Evolutionary conservation across 2,888 invertebrate genomes (phyloP), one percentile per base, ranked within the genome.

Genomic region (Choreutis nemorana): DNA sequence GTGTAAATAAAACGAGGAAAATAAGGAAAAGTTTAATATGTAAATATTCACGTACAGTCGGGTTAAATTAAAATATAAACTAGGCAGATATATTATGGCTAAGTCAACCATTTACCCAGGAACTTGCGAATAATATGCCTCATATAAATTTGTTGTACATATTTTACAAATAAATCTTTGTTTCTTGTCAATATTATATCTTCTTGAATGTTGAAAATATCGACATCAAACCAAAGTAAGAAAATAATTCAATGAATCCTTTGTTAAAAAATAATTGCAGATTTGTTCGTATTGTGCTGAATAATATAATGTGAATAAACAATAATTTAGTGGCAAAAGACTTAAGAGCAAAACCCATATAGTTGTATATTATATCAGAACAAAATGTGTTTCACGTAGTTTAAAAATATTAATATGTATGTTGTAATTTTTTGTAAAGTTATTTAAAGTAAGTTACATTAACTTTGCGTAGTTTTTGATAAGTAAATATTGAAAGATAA

Each of bases 381-480:
- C 53, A 61, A 50, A 57, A 50, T n/a, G 50, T 59, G 60, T 71
- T 65, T 68, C 60, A 57, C 36, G 48, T 55, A 59, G 52, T 10
- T 14, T 21, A 27, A 32, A 11, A 28, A 22, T 16, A 25, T 20
- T 49, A 48, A 56, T 51, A 54, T 51, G 50, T 60, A 58, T 54
- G 66, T 72, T 71, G 68, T 68, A 68, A 64, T 65, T 65, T 64
- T 70, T 66, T 73, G 70, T 72, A 77, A 60, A 67, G 59, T 68
- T 70, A 63, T 44, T 65, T 63, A 66, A 68, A 64, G 64, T 62
- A 49, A 58, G 40, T 58, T 59, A 51, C 64, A 57, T 61, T 70
- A 44, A 59, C 63, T 68, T 68, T 51, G 55, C 50, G 78, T 77
- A 78, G 78, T 73, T 78, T 78, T 78, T 77, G 71, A 77, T 77